Evolutionary conservation across 2,888 invertebrate species (phyloP), one percentile per base, ranked within the genome.

Genomic region (Acleris holmiana): DNA sequence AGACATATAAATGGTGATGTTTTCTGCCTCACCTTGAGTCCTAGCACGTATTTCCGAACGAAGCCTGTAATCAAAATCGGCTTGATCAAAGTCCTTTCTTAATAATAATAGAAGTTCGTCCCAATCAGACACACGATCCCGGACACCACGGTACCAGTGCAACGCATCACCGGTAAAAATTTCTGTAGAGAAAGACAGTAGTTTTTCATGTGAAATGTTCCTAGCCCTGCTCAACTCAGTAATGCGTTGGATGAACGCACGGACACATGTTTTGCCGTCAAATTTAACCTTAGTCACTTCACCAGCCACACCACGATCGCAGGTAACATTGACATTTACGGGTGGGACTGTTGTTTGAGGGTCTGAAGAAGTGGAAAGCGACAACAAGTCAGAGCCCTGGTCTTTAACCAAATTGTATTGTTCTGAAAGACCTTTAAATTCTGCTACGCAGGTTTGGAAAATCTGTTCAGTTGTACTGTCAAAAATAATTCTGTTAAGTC

Each of bases 1-100:
- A 25, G 48, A 15, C 3, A 53, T 41, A 50, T 17, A 10, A 29
- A 65, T 47, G 1, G 86, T 54, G 6, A 54, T 54, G n/a, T 5
- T 41, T 21, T 54, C 54, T 1, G 41, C 15, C 23, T 19, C 25
- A 2, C 54, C 54, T 8, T 54, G 54, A 41, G 25, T 54, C n/a
- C 54, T 25, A 6, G 23, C 10, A 2, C 41, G 15, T 15, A 54
- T 54, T 44, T 54, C 54, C 0, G 41, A 17, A 4, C 10, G 13
- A 41, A 54, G n/a, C 8, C 21, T 19, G 8, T 54, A 54, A 15
- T 54, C 54, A 13, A 23, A 54, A 10, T 54, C 41, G 2, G 13
- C 21, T 8, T 25, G n/a, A 40, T 41, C 54, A n/a, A 54, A 54
- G 15, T 54, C 54, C 1, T 15, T 7, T 44, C 6, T 54, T 7